phyloP scores from a whole-genome alignment of 2,888 invertebrate genomes.

The Megalurothrips usitatus region DNA sequence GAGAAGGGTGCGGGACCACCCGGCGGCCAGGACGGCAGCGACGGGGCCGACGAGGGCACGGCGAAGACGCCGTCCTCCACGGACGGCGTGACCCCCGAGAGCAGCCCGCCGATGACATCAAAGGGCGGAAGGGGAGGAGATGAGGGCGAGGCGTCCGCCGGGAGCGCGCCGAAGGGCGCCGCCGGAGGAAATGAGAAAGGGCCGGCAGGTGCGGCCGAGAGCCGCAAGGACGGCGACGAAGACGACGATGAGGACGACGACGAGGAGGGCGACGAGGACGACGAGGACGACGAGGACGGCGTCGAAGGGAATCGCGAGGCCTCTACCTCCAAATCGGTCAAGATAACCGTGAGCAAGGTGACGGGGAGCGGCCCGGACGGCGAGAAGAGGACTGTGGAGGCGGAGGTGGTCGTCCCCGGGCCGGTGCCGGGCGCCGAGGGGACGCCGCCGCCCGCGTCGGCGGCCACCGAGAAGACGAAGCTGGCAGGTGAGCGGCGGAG shows the following conservation, averaged over 20 bases:
- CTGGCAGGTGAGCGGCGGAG: background rate
- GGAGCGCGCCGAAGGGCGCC: no score
- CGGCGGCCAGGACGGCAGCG: background rate
- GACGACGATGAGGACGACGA: background rate
- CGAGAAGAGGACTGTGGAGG: background rate
- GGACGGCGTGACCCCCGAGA: background rate
- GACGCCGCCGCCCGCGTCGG: background rate
- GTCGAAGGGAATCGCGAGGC: background rate
- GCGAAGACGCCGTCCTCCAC: background rate
- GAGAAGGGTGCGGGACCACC: background rate
- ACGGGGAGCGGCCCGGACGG: background rate
- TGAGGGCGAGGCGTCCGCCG: background rate
- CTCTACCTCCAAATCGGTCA: background rate
- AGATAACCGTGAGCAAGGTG: slow-evolving; percentile 5
- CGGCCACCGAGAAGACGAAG: background rate
- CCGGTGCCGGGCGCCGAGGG: background rate
- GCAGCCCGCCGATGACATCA: no score
- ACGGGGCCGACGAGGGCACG: background rate
- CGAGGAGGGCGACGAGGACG: background rate
- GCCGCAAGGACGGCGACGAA: background rate
- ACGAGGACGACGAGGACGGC: background rate
- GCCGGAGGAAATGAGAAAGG: no score
- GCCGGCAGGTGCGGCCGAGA: background rate
- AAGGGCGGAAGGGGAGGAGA: no score
- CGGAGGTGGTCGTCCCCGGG: background rate